A percentile compares a stretch with the other conserved stretches of the same genome.
Conservation (phyloP, 2,113 vertebrate species). For the Sceloporus tristichus region DNA sequence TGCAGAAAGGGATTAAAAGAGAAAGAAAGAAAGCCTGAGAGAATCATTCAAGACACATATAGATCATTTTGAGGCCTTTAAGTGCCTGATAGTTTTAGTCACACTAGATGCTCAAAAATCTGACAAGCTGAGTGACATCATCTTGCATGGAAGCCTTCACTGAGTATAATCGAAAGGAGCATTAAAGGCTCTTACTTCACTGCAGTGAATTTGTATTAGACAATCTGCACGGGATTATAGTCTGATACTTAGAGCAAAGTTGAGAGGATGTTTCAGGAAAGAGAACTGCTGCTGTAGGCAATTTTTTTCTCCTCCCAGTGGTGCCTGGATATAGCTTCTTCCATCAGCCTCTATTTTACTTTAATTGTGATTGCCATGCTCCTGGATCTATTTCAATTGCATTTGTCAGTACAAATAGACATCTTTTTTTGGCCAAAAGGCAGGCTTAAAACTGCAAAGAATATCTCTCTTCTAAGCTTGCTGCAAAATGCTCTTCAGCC, state of each 20-base stretch:
- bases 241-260: conserved; percentile 9
- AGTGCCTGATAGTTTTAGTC: neutral
- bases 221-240: conserved; percentile 10
- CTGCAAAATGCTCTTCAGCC: neutral
- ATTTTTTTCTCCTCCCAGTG: neutral
- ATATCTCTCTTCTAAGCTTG: neutral
- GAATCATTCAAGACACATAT: neutral
- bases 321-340: conserved; percentile 11
- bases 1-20: neutral
- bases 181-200: neutral
- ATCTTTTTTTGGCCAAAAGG: conserved; percentile 29
- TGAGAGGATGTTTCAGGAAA: neutral
- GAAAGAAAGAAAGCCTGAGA: neutral
- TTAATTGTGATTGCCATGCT: conserved; percentile 32
- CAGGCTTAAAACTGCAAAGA: conserved; percentile 29
- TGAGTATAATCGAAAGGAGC: neutral
- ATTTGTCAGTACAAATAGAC: conserved; percentile 11
- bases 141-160: conserved; percentile 10
- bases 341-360: conserved; percentile 29
- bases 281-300: conserved; percentile 4
- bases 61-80: neutral
- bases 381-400: conserved; percentile 31
- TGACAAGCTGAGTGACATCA: neutral
- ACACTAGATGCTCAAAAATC: neutral
- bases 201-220: conserved; percentile 19